Percentiles rank a stretch among this genome's conserved stretches.
Conservation (phyloP, 2,797 vertebrate genomes). For the Leptoclinus maculatus region DNA sequence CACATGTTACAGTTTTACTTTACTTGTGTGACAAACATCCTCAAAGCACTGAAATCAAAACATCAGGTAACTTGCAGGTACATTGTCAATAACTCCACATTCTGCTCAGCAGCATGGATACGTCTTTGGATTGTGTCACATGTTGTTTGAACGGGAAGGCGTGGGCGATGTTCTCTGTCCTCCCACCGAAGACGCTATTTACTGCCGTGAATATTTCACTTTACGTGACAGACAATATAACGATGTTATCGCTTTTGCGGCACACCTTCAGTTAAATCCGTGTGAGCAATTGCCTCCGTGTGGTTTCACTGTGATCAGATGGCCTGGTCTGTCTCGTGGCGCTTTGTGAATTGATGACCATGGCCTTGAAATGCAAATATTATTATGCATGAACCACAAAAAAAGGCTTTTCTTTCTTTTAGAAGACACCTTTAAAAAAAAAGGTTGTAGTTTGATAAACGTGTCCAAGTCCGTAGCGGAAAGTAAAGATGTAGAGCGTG, state of each 20-base stretch:
- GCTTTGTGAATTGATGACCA: conserved; percentile 2
- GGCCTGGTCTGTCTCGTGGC: conserved; percentile 39
- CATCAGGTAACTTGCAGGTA: not conserved
- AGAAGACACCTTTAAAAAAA: conserved; percentile 1
- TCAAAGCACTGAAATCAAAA: conserved; percentile 3
- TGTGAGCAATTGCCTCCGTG: conserved; percentile 53
- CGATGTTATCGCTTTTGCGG: conserved; percentile 27
- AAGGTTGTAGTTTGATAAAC: conserved; percentile 7
- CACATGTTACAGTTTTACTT: not conserved
- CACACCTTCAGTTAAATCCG: conserved; percentile 42
- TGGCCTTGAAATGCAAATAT: conserved; percentile 48
- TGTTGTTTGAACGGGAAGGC: conserved; percentile 1
- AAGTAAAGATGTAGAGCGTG: not conserved
- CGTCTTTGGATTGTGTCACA: no score
- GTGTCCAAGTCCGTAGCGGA: not conserved
- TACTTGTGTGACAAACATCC: not conserved
- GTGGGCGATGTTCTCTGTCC: conserved; percentile 49
- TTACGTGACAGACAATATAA: conserved; percentile 24
- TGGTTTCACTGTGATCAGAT: conserved; percentile 42
- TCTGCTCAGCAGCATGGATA: no score
- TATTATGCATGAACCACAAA: conserved; percentile 40
- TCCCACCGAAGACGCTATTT: conserved; percentile 46
- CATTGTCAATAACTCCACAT: not conserved
- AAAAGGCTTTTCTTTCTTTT: not conserved
- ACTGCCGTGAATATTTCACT: conserved; percentile 27